Percentiles rank a stretch among this genome's conserved stretches.
Conservation (phyloP, 2,888 invertebrate species). For the Melanostoma scalare region DNA sequence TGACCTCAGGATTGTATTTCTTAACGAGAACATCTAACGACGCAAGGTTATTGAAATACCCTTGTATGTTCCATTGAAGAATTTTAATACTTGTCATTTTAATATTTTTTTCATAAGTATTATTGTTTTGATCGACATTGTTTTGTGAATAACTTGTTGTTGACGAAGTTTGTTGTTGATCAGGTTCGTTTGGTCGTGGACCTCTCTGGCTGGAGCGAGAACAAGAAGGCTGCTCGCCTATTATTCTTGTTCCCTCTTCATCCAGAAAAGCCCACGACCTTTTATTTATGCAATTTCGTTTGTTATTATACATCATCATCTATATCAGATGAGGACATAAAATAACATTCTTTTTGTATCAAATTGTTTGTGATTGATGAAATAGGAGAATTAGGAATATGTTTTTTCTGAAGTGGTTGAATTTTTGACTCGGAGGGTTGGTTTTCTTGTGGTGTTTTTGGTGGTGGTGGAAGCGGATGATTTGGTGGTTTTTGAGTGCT, state of each 20-base stretch:
- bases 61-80: slow-evolving; percentile 20
- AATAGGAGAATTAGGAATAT: no score
- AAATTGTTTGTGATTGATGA: no score
- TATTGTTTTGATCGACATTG: neutral
- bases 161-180: neutral
- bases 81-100: slow-evolving; percentile 6
- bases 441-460: neutral
- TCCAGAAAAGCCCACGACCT: slow-evolving; percentile 7
- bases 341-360: neutral
- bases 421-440: neutral
- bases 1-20: slow-evolving; percentile 16
- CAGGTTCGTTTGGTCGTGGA: neutral
- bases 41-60: slow-evolving; percentile 21
- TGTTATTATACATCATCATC: neutral
- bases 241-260: neutral
- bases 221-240: neutral
- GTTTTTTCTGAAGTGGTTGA: no score
- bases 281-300: no score
- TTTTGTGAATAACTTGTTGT: neutral
- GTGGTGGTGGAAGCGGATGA: neutral
- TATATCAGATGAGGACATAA: neutral
- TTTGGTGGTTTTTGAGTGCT: neutral
- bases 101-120: neutral
- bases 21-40: slow-evolving; percentile 5
- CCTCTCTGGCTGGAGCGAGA: neutral